A percentile compares a stretch with the other conserved stretches of the same genome.
Evolutionary conservation across 2,113 vertebrate species (phyloP).

Genomic region (Xiphorhynchus elegans): DNA sequence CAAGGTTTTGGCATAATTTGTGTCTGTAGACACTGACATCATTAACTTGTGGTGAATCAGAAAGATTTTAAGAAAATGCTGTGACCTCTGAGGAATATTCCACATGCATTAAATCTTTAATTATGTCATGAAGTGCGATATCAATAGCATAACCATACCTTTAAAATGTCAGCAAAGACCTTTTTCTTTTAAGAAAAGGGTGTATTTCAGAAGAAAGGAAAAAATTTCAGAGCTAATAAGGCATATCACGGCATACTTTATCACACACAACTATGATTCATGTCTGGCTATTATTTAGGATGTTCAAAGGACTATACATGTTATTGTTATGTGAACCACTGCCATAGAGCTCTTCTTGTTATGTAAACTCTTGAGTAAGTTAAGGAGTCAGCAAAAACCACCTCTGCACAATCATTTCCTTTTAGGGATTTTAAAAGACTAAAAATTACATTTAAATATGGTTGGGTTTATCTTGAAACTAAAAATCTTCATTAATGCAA

Average conservation of each 20-base stretch:
- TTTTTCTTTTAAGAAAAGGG: background rate
- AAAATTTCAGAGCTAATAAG: background rate
- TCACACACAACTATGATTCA: background rate
- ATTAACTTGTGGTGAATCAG: background rate
- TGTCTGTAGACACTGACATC: background rate
- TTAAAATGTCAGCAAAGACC: background rate
- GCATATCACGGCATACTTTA: background rate
- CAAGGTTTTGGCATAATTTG: background rate
- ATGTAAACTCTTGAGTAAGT: background rate
- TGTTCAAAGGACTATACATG: background rate
- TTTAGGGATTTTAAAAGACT: background rate
- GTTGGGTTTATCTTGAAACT: background rate
- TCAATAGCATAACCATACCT: background rate
- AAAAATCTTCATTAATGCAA: background rate
- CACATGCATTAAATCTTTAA: background rate
- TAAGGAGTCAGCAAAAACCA: background rate
- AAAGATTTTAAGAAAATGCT: background rate
- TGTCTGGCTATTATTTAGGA: background rate
- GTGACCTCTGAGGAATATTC: background rate
- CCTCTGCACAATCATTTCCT: background rate
- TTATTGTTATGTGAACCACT: background rate
- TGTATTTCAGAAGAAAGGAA: background rate
- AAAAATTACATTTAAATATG: background rate
- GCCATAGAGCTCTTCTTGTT: background rate
- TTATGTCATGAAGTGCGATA: background rate